A percentile compares a stretch with the other conserved stretches of the same genome.
phyloP scores from a whole-genome alignment of 2,113 vertebrate species.

The Neotragus pygmaeus region DNA sequence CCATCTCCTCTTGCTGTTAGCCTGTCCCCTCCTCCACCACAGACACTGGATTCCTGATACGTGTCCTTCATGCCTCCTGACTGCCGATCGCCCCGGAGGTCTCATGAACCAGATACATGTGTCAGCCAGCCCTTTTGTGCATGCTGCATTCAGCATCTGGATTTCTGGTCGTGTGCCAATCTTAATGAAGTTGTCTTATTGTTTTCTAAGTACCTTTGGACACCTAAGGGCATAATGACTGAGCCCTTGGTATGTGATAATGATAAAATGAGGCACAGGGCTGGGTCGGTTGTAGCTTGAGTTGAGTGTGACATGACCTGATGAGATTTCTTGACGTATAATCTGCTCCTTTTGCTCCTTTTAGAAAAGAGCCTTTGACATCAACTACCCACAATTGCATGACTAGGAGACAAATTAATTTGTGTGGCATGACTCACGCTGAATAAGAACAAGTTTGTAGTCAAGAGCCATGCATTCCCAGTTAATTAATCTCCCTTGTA shows the following conservation, averaged over 20 bases:
- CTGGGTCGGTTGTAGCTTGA: not conserved
- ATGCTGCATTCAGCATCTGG: not conserved
- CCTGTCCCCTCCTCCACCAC: not conserved
- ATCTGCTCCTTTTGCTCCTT: not conserved
- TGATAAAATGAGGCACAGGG: not conserved
- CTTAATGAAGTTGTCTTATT: constrained; percentile 59
- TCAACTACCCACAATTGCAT: not conserved
- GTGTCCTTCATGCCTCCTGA: not conserved
- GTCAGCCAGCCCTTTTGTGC: not conserved
- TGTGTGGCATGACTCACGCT: constrained; percentile 67
- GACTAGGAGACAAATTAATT: constrained; percentile 58
- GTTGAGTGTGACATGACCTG: constrained; percentile 1
- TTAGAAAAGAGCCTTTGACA: constrained; percentile 29
- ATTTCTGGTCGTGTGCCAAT: constrained; percentile 36
- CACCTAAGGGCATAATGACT: constrained; percentile 16
- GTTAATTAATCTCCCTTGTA: constrained; percentile 66
- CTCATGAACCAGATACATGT: not conserved
- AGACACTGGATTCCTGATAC: not conserved
- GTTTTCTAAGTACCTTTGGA: constrained; percentile 51
- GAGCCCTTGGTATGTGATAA: not conserved
- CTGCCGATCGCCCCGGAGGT: fast-evolving
- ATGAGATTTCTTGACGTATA: constrained; percentile 3
- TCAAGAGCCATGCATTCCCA: constrained; percentile 56
- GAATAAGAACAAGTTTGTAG: constrained; percentile 63
- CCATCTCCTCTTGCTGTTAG: not conserved